Evolutionary conservation across 37 sponge, comb jelly and placozoan species (phyloP), one percentile per base, ranked within the genome.

Genomic region (Lycopodina hypogea): DNA sequence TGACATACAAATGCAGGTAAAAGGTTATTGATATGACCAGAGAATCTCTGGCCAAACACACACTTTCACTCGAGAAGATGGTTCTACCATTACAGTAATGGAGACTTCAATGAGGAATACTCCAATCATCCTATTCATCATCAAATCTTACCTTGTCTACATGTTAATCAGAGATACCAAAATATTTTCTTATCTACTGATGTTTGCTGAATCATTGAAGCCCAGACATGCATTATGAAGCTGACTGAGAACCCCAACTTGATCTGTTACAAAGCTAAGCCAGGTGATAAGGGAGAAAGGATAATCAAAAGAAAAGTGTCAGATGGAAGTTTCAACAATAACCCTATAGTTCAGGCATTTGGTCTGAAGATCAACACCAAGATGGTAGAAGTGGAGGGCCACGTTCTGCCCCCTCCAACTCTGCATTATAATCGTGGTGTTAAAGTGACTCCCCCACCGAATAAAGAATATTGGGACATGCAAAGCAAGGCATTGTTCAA

Each of bases 391-490:
- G 59, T 88, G 29, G 28, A 7, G 28, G 94, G 84, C 9, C 82
- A 85, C 15, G 82, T 93, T 3, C 77, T 93, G 6, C 30, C 64
- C 0, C 82, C 87, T 8, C 94, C 94, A 28, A 76, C 57, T 14
- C 40, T 89, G 37, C 26, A 63, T 28, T 83, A 78, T 67, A 41
- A n/a, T 7, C 59, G 72, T 4, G 53, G 79, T 3, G 38, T 1
- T 35, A 55, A 7, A 22, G 42, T 70, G 22, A n/a, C 30, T 21
- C 73, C 81, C 0, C 24, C 29, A 9, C 79, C 73, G 1, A 60
- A 66, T 15, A 73, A 79, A 58, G 92, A 87, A 0, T 53, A 71
- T 0, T 91, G 92, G 92, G 84, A 91, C 34, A 83, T 78, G 82
- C 51, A 64, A 42, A 79, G 76, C 1, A 76, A 69, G 0, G 56